A percentile compares a stretch with the other conserved stretches of the same genome.
Conservation (phyloP, 1,140 invertebrate species). For the Helicoverpa zea region DNA sequence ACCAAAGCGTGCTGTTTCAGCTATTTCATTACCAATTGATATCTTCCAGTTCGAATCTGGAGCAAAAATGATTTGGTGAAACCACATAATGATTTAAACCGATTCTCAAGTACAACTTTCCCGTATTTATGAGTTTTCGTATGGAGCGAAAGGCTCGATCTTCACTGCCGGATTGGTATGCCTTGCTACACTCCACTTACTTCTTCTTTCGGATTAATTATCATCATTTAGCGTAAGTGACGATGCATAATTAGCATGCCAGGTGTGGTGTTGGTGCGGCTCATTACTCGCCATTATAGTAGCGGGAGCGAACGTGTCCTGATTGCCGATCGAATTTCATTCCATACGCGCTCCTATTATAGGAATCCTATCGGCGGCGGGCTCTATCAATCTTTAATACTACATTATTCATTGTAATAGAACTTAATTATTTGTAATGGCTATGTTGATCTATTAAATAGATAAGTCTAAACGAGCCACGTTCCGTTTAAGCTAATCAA, state of each 20-base stretch:
- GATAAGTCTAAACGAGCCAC: conserved; percentile 38
- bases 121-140: conserved; percentile 41
- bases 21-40: conserved; percentile 6
- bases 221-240: conserved; percentile 61
- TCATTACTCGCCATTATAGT: conserved; percentile 77
- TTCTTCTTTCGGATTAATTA: conserved; percentile 63
- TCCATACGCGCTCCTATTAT: conserved; percentile 33
- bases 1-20: not conserved
- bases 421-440: conserved; percentile 44
- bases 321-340: conserved; percentile 62
- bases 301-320: conserved; percentile 64
- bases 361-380: conserved; percentile 10
- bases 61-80: conserved; percentile 19
- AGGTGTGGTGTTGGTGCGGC: conserved; percentile 55
- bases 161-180: conserved; percentile 49
- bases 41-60: not conserved
- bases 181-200: conserved; percentile 35
- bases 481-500: conserved; percentile 40
- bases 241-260: conserved; percentile 72
- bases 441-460: conserved; percentile 38
- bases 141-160: conserved; percentile 40
- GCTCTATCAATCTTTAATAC: conserved; percentile 44
- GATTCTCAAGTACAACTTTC: conserved; percentile 34
- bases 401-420: conserved; percentile 45
- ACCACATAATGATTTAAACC: conserved; percentile 13